Evolutionary conservation across 2,113 vertebrate genomes (phyloP), one percentile per base, ranked within the genome.

Genomic region (Pontoporia blainvillei): DNA sequence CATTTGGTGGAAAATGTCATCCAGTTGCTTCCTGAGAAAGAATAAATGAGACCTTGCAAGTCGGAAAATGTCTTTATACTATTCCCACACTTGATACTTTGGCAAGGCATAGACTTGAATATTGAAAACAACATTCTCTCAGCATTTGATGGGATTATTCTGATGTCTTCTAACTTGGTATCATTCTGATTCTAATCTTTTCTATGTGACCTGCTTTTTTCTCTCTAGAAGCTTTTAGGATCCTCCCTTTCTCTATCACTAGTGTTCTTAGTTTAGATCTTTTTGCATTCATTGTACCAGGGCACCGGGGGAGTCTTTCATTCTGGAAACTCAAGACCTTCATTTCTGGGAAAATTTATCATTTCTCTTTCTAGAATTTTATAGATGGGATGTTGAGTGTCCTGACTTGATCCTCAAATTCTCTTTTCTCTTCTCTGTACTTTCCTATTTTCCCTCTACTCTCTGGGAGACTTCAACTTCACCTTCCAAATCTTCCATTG

Each of bases 281-380:
- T 75, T 88, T 61, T 76, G 82, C 75, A 82, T 66, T 75, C 20
- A 61, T 46, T 75, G 57, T 52, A 49, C 49, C 39, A 83, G 67
- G 34, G 12, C 18, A 82, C 93, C 12, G 25, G 27, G 29, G 44
- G 25, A 61, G 29, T 0, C 66, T 86, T 88, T 92, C 46, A 49
- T 39, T 87, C 59, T 82, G 76, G 69, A 59, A 52, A 95, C 75
- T 92, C 39, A 87, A 21, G 36, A 57, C 46, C 44, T 83, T 59
- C 36, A 64, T 59, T 82, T 82, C 59, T 34, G 59, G 18, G 72
- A 86, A 69, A n/a, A 44, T n/a, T 69, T 21, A 41, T 72, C 62
- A 71, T 31, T 66, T 91, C 73, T 88, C 46, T 46, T 95, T 83
- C 67, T 92, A 92, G 59, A 92, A 61, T 57, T 95, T 57, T 73